Percentiles rank a stretch among this genome's conserved stretches.
These are phyloP conservation scores for Paragorgia papillata DNA, from an alignment of 92 coral and sea anemone species.

Conservation along the genomic window DNA sequence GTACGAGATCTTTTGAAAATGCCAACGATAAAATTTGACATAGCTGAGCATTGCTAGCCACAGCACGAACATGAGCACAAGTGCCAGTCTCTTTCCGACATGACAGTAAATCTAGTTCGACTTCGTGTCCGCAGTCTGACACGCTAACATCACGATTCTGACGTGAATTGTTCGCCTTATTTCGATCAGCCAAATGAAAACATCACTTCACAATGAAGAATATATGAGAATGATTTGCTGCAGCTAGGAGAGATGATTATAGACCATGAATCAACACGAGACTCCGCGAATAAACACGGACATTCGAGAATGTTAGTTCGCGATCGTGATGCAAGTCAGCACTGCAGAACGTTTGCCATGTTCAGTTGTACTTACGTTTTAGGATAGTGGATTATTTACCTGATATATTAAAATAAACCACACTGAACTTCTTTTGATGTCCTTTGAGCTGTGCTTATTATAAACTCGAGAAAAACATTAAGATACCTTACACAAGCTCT, in stretches of 20 bases:
- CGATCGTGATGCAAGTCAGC: not conserved
- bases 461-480: not conserved
- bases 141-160: no score
- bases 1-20: no score
- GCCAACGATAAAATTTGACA: no score
- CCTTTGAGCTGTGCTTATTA: not conserved
- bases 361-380: not conserved
- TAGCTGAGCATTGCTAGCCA: no score
- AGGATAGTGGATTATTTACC: not conserved
- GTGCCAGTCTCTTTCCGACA: no score
- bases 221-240: not conserved
- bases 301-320: not conserved
- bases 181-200: not conserved
- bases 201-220: not conserved
- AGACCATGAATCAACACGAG: not conserved
- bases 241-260: not conserved
- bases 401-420: not conserved
- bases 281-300: not conserved
- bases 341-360: not conserved
- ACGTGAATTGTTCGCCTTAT: no score
- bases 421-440: not conserved
- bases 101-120: no score
- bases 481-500: not conserved
- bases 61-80: no score
- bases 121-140: no score